Percentiles rank a stretch among this genome's conserved stretches.
Conservation (phyloP, 2,113 vertebrate genomes). For the Zosterops japonicus region DNA sequence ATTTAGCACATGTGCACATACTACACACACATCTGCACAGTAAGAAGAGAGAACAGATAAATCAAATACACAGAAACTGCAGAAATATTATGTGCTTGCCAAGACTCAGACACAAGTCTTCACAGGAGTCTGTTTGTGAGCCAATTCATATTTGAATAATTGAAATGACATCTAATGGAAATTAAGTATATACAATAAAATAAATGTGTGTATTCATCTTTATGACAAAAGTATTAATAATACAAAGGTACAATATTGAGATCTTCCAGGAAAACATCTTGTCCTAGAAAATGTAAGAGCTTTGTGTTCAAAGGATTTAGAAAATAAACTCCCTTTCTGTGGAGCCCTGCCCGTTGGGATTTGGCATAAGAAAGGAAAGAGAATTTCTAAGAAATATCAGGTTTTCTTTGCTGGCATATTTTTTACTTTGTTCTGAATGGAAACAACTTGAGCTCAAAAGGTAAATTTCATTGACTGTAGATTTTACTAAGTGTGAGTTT, state of each 20-base stretch:
- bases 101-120: constrained; percentile 6
- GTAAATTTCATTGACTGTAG: constrained; percentile 64
- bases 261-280: constrained; percentile 65
- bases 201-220: background rate
- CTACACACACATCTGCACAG: background rate
- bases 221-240: constrained; percentile 55
- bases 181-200: constrained; percentile 10
- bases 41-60: background rate
- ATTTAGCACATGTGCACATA: background rate
- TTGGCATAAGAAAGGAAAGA: constrained; percentile 72
- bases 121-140: background rate
- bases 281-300: constrained; percentile 66
- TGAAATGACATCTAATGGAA: background rate
- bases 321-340: constrained; percentile 74
- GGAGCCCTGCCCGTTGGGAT: constrained; percentile 61
- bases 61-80: background rate
- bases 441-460: constrained; percentile 72
- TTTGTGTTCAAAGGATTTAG: constrained; percentile 73
- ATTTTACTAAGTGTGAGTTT: constrained; percentile 69
- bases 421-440: constrained; percentile 71
- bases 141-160: constrained; percentile 18
- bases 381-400: constrained; percentile 71
- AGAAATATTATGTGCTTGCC: background rate
- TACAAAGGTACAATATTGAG: constrained; percentile 54
- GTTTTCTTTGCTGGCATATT: constrained; percentile 62